Evolutionary conservation across 2,797 vertebrate genomes (phyloP).

Genomic region (Melanotaenia maccullochi): DNA sequence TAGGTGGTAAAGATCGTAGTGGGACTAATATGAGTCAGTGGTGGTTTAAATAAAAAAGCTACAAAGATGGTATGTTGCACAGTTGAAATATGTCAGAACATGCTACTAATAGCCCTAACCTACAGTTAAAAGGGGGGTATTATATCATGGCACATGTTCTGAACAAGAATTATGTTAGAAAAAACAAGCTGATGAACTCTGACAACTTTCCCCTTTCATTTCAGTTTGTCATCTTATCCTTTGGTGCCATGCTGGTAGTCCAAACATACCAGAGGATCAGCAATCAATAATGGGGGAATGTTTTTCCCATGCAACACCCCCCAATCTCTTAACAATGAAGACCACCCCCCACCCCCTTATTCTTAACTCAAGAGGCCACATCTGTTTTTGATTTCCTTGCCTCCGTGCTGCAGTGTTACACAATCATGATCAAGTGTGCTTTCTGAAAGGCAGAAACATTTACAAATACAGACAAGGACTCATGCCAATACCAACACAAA

Average conservation of each 20-base stretch:
- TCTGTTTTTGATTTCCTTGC: conserved; percentile 88
- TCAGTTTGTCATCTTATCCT: conserved; percentile 64
- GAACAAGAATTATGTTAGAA: conserved; percentile 25
- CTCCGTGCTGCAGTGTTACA: conserved; percentile 77
- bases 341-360: conserved; percentile 43
- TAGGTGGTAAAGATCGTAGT: conserved; percentile 15
- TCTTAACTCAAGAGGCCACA: conserved; percentile 77
- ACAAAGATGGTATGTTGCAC: conserved; percentile 18
- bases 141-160: conserved; percentile 28
- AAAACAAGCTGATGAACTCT: conserved; percentile 17
- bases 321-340: conserved; percentile 2
- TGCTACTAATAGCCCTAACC: conserved; percentile 2
- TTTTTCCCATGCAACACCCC: conserved; percentile 52
- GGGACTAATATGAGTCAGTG: conserved; percentile 1
- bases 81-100: conserved; percentile 6
- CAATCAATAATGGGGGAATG: conserved; percentile 83
- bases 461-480: conserved; percentile 64
- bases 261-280: conserved; percentile 82
- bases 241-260: conserved; percentile 74
- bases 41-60: conserved; percentile 1
- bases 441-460: conserved; percentile 68
- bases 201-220: conserved; percentile 30
- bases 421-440: conserved; percentile 75
- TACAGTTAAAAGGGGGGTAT: conserved; percentile 8
- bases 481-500: conserved; percentile 72